Conservation (phyloP, 2,888 invertebrate species). For the Drosophila imparisetae region DNA sequence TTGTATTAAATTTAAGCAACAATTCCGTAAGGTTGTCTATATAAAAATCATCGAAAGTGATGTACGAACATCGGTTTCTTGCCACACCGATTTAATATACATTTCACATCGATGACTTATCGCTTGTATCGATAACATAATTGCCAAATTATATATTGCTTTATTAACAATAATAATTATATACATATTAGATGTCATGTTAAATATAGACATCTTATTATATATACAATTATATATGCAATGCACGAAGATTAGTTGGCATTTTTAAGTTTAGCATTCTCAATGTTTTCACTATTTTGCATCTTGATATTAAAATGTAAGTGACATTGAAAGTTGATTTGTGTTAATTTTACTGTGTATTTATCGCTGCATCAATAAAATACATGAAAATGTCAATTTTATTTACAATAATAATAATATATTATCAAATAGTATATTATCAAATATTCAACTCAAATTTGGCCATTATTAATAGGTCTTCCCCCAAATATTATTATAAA, state of each 20-base stretch:
- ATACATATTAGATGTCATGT: neutral
- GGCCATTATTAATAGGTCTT: neutral
- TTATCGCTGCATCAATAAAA: neutral
- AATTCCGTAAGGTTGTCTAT: conserved; percentile 46
- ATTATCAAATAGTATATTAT: neutral
- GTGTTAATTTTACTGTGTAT: neutral
- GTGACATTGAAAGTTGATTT: neutral
- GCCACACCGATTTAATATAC: conserved; percentile 1
- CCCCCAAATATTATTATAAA: neutral
- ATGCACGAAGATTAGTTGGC: neutral
- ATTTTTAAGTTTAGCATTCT: neutral
- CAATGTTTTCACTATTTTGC: neutral
- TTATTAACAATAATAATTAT: neutral
- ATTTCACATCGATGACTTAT: conserved; percentile 16
- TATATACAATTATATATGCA: neutral
- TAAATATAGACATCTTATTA: neutral
- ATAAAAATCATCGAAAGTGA: conserved; percentile 54
- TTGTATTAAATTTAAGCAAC: conserved; percentile 44
- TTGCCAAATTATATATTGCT: neutral
- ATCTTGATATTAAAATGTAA: neutral
- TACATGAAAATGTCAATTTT: neutral
- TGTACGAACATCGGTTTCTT: conserved; percentile 24
- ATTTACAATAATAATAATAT: neutral
- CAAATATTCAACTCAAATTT: neutral
- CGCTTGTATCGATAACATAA: conserved; percentile 20